Percentiles rank a stretch among this genome's conserved stretches.
phyloP scores from a whole-genome alignment of 2,888 invertebrate species.

The Euzophera pinguis region DNA sequence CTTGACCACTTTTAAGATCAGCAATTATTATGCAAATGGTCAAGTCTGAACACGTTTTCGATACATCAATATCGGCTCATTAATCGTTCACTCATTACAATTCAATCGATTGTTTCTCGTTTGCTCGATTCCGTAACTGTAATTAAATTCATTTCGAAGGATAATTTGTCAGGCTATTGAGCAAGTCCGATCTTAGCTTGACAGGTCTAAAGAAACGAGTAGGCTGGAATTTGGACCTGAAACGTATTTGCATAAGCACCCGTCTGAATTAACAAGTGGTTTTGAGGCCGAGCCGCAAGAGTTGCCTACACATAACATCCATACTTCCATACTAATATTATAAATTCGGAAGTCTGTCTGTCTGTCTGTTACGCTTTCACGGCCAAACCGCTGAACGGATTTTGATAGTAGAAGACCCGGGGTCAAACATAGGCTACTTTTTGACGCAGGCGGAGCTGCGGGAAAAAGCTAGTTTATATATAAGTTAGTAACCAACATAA shows the following conservation, averaged over 20 bases:
- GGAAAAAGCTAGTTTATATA: too few species aligned
- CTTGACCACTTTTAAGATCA: too few species aligned
- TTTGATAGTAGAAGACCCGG: too few species aligned
- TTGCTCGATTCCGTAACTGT: conserved; percentile 8
- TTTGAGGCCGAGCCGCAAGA: neutral
- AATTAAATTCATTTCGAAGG: conserved; percentile 18
- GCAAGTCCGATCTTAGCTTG: conserved; percentile 26
- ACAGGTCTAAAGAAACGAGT: conserved; percentile 39
- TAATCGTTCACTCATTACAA: conserved; percentile 12
- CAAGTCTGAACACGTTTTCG: neutral
- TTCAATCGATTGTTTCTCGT: conserved; percentile 13
- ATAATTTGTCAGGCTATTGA: conserved; percentile 34
- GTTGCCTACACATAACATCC: too few species aligned
- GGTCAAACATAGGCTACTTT: too few species aligned
- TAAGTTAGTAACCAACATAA: too few species aligned
- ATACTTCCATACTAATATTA: too few species aligned
- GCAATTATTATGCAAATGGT: neutral
- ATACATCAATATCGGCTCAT: conserved; percentile 5
- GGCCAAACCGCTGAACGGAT: too few species aligned
- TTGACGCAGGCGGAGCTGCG: too few species aligned
- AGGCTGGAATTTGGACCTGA: conserved; percentile 34
- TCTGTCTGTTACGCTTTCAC: too few species aligned
- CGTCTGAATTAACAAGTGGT: conserved; percentile 1
- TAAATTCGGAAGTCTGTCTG: too few species aligned
- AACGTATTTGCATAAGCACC: conserved; percentile 23